These are phyloP conservation scores for Lacerta viridis DNA, from an alignment of 2,797 vertebrate genomes.

Conservation along the genomic window DNA sequence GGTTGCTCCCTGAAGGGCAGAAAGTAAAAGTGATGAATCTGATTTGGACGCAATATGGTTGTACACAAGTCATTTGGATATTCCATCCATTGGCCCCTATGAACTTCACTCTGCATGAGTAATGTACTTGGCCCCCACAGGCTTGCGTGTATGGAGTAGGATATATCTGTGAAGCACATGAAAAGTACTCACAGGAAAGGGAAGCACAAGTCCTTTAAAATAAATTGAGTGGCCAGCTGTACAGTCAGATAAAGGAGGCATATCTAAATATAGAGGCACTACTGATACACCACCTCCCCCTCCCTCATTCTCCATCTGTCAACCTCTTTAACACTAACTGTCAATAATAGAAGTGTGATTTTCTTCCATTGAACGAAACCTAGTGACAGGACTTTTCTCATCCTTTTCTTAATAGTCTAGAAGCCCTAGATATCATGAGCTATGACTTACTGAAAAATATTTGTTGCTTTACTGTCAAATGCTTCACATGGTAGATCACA, in stretches of 20 bases:
- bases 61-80: slow-evolving; percentile 40
- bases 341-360: not conserved
- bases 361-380: not conserved
- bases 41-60: slow-evolving; percentile 78
- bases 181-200: not conserved
- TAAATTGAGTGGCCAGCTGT: slow-evolving; percentile 33
- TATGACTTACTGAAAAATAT: not conserved
- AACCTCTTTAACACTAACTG: slow-evolving; percentile 33
- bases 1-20: slow-evolving; percentile 93
- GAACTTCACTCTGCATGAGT: slow-evolving; percentile 14
- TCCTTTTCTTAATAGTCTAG: not conserved
- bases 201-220: slow-evolving; percentile 35
- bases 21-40: slow-evolving; percentile 85
- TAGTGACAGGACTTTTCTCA: not conserved
- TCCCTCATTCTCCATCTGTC: not conserved
- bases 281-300: not conserved
- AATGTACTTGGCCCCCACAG: slow-evolving; percentile 12
- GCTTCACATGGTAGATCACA: not conserved
- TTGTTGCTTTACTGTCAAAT: not conserved
- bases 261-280: slow-evolving; percentile 34
- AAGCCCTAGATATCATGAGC: not conserved
- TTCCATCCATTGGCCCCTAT: not conserved
- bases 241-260: slow-evolving; percentile 46
- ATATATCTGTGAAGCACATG: not conserved
- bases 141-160: not conserved